Percentiles rank a stretch among this genome's conserved stretches.
These are phyloP conservation scores for Centropus unirufus DNA, from an alignment of 2,113 vertebrate species.

Conservation along the genomic window DNA sequence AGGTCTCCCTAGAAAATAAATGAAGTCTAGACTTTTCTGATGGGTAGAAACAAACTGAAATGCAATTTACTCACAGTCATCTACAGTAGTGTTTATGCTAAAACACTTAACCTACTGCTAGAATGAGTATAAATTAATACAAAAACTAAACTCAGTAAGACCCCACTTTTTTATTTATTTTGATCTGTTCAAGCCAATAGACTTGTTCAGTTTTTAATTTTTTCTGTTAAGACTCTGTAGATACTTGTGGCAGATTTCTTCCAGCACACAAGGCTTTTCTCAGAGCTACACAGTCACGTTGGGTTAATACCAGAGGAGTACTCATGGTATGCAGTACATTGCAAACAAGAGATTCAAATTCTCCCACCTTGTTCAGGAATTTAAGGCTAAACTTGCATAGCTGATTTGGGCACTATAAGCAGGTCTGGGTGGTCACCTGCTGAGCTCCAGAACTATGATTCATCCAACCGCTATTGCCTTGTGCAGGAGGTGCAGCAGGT, in stretches of 20 bases:
- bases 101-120: neutral
- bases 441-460: neutral
- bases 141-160: neutral
- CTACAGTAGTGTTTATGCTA: neutral
- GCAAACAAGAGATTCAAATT: neutral
- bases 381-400: neutral
- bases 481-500: neutral
- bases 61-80: neutral
- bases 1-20: neutral
- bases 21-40: neutral
- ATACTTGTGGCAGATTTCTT: neutral
- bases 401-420: neutral
- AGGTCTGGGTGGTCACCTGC: neutral
- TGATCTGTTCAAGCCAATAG: conserved; percentile 14
- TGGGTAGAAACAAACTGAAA: neutral
- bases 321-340: neutral
- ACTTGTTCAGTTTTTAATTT: neutral
- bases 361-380: neutral
- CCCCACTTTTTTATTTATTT: neutral
- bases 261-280: accelerated
- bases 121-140: neutral
- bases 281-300: accelerated
- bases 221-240: neutral
- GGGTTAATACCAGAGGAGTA: neutral
- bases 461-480: accelerated